phyloP scores from a whole-genome alignment of 2,113 vertebrate species.

The Zootoca vivipara region DNA sequence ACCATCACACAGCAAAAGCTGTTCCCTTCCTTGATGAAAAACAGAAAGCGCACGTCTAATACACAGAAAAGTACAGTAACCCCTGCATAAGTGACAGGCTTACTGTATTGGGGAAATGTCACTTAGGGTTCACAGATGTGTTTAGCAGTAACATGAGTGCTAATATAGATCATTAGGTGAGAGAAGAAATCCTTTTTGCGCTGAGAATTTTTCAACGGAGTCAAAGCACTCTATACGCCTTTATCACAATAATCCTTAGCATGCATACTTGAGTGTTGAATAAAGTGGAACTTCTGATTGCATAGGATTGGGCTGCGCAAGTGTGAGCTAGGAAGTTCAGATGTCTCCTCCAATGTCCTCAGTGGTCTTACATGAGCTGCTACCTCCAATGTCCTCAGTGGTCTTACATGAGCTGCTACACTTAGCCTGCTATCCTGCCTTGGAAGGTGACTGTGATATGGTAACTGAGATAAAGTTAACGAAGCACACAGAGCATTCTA shows the following conservation, averaged over 20 bases:
- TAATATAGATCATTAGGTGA: not conserved
- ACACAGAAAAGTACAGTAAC: no score
- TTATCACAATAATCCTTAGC: not conserved
- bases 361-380: not conserved
- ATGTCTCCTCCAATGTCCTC: not conserved
- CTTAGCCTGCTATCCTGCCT: not conserved
- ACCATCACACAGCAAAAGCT: no score
- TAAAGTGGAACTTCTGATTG: not conserved
- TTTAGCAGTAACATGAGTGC: not conserved
- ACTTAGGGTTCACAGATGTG: not conserved
- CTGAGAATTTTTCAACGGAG: not conserved
- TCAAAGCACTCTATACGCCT: not conserved
- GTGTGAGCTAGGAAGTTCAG: not conserved
- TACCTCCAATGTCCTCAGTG: not conserved
- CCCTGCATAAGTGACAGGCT: no score
- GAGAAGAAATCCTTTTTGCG: not conserved
- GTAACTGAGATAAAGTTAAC: not conserved
- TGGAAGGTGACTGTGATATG: no score
- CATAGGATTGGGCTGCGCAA: not conserved
- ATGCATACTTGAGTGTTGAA: not conserved
- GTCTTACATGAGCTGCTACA: not conserved
- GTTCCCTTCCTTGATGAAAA: no score
- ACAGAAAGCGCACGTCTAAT: not conserved
- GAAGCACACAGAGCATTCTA: not conserved
- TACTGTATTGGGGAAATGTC: not conserved